phyloP scores from a whole-genome alignment of 2,113 vertebrate species.

The Thymallus thymallus region DNA sequence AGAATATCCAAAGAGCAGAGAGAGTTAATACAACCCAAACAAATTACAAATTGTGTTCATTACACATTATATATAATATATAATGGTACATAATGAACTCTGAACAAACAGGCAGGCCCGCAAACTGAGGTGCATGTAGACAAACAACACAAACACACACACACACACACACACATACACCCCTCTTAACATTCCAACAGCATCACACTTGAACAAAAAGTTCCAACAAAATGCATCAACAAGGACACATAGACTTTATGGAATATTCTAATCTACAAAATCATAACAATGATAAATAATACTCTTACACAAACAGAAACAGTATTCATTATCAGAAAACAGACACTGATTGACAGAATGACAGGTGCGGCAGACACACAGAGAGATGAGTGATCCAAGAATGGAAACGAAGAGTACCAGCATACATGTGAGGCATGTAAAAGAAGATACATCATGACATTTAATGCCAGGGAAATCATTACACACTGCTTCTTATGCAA shows the following conservation, averaged over 20 bases:
- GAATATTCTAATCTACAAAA: conserved; percentile 25
- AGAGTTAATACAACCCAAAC: conserved; percentile 72
- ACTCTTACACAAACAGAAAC: conserved; percentile 75
- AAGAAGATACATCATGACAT: conserved; percentile 72
- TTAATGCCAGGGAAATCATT: conserved; percentile 69
- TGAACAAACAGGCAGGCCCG: conserved; percentile 61
- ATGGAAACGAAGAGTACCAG: conserved; percentile 74
- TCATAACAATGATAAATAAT: conserved; percentile 44
- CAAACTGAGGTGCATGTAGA: conserved; percentile 47
- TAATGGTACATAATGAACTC: conserved; percentile 56
- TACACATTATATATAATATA: conserved; percentile 23
- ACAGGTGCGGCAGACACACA: conserved; percentile 48
- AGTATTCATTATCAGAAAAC: conserved; percentile 66
- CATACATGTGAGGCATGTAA: conserved; percentile 74
- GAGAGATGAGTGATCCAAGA: conserved; percentile 63
- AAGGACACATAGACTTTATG: conserved; percentile 20
- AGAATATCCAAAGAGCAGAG: conserved; percentile 68
- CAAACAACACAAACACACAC: conserved; percentile 25
- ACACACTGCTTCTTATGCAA: conserved; percentile 61
- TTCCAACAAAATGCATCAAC: conserved; percentile 36
- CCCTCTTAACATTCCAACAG: conserved; percentile 42
- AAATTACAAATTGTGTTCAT: conserved; percentile 25
- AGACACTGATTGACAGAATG: conserved; percentile 65
- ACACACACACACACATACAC: background rate
- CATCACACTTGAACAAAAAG: conserved; percentile 33